phyloP scores from a whole-genome alignment of 2,888 invertebrate genomes.

The Pseudanteris insignis region DNA sequence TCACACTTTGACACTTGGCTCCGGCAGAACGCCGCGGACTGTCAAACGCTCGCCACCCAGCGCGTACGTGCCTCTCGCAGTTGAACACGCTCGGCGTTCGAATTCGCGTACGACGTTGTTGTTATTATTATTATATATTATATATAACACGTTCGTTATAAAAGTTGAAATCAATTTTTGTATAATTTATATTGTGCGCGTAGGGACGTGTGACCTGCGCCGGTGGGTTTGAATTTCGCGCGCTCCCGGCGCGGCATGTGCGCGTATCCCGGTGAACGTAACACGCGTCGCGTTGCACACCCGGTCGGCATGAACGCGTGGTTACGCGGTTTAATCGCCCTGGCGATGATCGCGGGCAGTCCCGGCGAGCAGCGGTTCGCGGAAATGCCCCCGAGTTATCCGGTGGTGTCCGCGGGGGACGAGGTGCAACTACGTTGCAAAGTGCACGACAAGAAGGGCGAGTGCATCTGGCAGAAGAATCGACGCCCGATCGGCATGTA shows the following conservation, averaged over 20 bases:
- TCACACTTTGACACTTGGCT: conserved; percentile 24
- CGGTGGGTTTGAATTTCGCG: conserved; percentile 8
- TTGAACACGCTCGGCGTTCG: neutral
- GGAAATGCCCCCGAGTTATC: conserved; percentile 81
- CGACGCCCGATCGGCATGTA: conserved; percentile 89
- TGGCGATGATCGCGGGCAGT: neutral
- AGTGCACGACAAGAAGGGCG: conserved; percentile 84
- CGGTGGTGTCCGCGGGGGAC: conserved; percentile 88
- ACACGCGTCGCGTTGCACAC: too few species aligned
- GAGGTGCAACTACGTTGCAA: conserved; percentile 84
- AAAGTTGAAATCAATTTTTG: too few species aligned
- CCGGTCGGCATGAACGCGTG: too few species aligned
- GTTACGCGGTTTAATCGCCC: neutral
- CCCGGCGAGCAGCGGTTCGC: conserved; percentile 80
- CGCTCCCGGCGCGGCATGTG: conserved; percentile 3
- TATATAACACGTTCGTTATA: too few species aligned
- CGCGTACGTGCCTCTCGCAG: neutral
- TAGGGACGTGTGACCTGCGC: neutral
- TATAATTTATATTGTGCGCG: too few species aligned
- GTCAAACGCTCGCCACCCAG: conserved; percentile 12
- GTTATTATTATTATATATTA: too few species aligned
- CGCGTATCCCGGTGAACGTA: too few species aligned
- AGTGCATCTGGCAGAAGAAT: conserved; percentile 94
- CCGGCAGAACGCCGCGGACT: conserved; percentile 35
- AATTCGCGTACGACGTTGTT: too few species aligned